Evolutionary conservation across 23 tunicate genomes (phyloP), one percentile per base, ranked within the genome.

Genomic region (Diplosoma virens): DNA sequence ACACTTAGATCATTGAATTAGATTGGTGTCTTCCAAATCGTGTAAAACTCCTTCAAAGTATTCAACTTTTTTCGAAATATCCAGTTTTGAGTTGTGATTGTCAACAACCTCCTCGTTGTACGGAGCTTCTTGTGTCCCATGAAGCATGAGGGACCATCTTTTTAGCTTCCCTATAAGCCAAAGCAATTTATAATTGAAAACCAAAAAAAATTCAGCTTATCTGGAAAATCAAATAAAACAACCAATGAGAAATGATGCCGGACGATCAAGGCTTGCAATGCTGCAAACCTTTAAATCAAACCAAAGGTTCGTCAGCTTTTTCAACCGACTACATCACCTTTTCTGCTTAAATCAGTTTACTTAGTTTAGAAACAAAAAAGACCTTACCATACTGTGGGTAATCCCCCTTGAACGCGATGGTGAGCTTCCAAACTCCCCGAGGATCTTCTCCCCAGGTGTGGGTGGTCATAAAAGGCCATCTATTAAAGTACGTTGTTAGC

Each of bases 391-490:
- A 31, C 72, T 93, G 93, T 4, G 93, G 89, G 25, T 1, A 31
- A 0, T 74, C 67, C 33, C 84, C 88, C 0, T 72, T 88, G 68
- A 94, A 88, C 1, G 74, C 86, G 31, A 94, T 72, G 30, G 82
- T 32, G 14, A 94, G 67, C 3, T 18, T 88, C 99, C 99, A 94
- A 3, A 27, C 67, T 35, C 99, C 99, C 31, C 76, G 54, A 0
- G 99, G 95, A 60, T 88, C 86, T 59, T 94, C 99, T 3, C 99
- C 99, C 99, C 99, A 94, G 3, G 86, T 83, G 76, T 94, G 95
- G n/a, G 94, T 88, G 28, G 99, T 87, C 95, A 94, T 88, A 64
- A 94, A 94, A 2, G 99, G 99, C 99, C 99, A 94, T 33, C 94
- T 88, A 76, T 7, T 32, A 72, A 27, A 5, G 14, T 41, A 41